Percentiles rank a stretch among this genome's conserved stretches.
Evolutionary conservation across 1,140 invertebrate species (phyloP).

Genomic region (Musca vetustissima): DNA sequence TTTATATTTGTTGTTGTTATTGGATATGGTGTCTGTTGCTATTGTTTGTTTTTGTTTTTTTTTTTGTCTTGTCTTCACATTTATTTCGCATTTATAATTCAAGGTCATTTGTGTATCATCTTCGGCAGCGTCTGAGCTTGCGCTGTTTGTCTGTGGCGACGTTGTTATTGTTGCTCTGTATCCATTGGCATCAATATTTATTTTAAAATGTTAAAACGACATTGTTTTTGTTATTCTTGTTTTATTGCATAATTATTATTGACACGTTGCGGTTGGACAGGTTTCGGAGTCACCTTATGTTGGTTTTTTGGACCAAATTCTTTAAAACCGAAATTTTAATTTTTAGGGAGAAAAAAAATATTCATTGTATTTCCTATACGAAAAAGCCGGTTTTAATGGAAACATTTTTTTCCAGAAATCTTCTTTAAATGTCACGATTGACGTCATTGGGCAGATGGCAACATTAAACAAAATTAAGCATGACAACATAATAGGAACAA

Average conservation of each 20-base stretch:
- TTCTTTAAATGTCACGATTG: background rate
- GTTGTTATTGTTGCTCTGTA: too few species aligned
- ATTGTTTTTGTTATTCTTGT: background rate
- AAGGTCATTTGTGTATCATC: background rate
- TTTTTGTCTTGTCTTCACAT: too few species aligned
- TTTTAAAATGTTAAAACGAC: background rate
- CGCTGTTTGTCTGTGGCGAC: background rate
- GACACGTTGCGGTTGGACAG: slow-evolving; percentile 3
- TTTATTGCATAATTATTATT: slow-evolving; percentile 12
- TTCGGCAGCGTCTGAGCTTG: background rate
- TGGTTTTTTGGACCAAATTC: too few species aligned
- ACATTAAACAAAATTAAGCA: too few species aligned
- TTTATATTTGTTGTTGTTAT: too few species aligned
- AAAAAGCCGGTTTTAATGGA: background rate
- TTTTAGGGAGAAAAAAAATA: background rate
- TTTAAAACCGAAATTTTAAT: too few species aligned
- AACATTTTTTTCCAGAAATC: background rate
- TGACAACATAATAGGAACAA: too few species aligned
- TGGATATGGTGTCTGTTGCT: background rate
- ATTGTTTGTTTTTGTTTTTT: background rate
- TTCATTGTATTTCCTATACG: background rate
- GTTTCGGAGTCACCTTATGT: too few species aligned
- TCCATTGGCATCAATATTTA: background rate
- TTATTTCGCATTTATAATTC: slow-evolving; percentile 9
- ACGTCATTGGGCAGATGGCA: too few species aligned